Evolutionary conservation across 2,113 vertebrate genomes (phyloP).

Genomic region (Elanus axillaris): DNA sequence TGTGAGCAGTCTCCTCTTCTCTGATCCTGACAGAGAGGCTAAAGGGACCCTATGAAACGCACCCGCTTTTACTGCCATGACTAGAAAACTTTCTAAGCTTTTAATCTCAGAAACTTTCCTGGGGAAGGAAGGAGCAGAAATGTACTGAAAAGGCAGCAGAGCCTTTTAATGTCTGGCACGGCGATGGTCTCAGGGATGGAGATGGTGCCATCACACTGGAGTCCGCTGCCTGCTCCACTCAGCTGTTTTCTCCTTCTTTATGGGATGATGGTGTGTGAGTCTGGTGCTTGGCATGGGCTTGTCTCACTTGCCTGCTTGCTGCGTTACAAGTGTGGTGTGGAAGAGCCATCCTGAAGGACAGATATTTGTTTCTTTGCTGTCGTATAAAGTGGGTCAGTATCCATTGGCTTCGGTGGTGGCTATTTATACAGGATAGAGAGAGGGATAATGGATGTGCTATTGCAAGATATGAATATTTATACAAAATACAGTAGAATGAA

Average conservation of each 20-base stretch:
- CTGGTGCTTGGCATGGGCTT: fast-evolving
- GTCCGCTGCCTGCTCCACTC: background rate
- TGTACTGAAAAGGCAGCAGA: background rate
- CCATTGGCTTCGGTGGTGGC: background rate
- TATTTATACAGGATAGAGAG: background rate
- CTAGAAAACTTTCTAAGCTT: background rate
- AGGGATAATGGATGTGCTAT: background rate
- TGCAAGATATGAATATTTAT: background rate
- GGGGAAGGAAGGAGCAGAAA: background rate
- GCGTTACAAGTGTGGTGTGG: fast-evolving
- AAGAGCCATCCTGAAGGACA: background rate
- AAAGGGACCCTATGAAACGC: background rate
- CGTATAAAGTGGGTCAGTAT: background rate
- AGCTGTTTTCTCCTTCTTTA: background rate
- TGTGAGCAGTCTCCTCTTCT: background rate
- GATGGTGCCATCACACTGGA: background rate
- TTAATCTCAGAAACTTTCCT: background rate
- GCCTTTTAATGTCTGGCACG: background rate
- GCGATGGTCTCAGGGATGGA: background rate
- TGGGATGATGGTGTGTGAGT: background rate
- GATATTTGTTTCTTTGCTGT: background rate
- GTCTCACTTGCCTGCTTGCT: background rate
- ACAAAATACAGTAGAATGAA: background rate
- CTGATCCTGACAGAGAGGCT: background rate
- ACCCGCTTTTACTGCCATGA: background rate